Percentiles rank a stretch among this genome's conserved stretches.
Evolutionary conservation across 2,797 vertebrate genomes (phyloP).

Genomic region (Arctocebus calabarensis): DNA sequence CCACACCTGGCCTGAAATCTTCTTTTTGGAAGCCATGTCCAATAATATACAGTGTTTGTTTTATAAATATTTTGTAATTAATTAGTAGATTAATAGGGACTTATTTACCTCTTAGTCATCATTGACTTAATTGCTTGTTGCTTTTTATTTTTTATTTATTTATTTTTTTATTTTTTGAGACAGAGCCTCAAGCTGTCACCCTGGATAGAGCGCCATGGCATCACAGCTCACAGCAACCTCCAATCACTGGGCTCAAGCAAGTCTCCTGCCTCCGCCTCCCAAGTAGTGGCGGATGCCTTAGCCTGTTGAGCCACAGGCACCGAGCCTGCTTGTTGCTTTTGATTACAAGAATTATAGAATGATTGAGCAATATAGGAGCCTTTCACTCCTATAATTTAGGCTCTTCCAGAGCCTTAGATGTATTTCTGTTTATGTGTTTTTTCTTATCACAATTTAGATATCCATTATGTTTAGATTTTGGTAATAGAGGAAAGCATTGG

Average conservation of each 20-base stretch:
- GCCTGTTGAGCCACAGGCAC: too few relatives aligned
- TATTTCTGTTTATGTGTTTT: not conserved
- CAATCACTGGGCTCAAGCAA: too few relatives aligned
- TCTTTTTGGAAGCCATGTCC: not conserved
- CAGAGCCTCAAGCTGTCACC: too few relatives aligned
- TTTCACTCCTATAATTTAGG: not conserved
- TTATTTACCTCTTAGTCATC: not conserved
- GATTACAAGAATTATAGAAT: not conserved
- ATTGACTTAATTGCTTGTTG: not conserved
- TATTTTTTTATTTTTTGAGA: too few relatives aligned
- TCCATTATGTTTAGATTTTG: not conserved
- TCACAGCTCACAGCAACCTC: too few relatives aligned
- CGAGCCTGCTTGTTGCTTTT: conserved; percentile 27
- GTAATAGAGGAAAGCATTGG: not conserved
- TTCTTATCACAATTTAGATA: conserved; percentile 16
- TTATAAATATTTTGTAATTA: conserved; percentile 55
- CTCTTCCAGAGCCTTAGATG: not conserved
- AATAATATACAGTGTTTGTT: not conserved
- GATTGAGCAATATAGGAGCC: conserved; percentile 8
- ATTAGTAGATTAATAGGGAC: not conserved
- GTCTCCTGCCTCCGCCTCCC: too few relatives aligned
- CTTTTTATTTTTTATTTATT: too few relatives aligned
- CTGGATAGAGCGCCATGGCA: too few relatives aligned
- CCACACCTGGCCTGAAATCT: not conserved
- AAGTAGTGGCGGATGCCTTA: too few relatives aligned